These are phyloP conservation scores for Hippoglossus stenolepis DNA, from an alignment of 2,113 vertebrate species.

Conservation along the genomic window DNA sequence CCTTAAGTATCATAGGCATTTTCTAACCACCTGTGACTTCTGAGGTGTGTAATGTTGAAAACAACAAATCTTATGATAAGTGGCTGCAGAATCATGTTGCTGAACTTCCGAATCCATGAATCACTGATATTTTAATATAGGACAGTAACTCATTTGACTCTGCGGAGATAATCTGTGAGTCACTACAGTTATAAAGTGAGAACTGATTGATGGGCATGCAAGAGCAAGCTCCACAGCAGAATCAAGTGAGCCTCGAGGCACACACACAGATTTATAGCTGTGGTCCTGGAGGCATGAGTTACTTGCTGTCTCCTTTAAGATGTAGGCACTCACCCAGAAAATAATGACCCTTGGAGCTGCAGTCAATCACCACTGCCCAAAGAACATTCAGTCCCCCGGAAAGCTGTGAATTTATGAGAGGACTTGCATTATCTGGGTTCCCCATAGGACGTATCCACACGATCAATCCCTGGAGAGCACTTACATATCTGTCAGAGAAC, in stretches of 20 bases:
- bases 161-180: neutral
- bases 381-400: slow-evolving; percentile 34
- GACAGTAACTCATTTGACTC: neutral
- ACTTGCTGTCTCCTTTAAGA: slow-evolving; percentile 59
- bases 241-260: slow-evolving; percentile 31
- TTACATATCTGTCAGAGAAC: slow-evolving; percentile 26
- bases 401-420: slow-evolving; percentile 54
- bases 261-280: slow-evolving; percentile 62
- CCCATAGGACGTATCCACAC: slow-evolving; percentile 36
- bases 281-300: slow-evolving; percentile 58
- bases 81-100: no score
- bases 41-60: no score
- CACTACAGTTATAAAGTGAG: slow-evolving; percentile 38
- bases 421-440: slow-evolving; percentile 44
- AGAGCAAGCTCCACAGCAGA: slow-evolving; percentile 39
- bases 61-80: no score
- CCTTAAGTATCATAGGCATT: no score
- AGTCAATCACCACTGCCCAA: slow-evolving; percentile 56
- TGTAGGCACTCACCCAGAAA: slow-evolving; percentile 62
- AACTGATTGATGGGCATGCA: slow-evolving; percentile 62
- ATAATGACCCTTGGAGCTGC: slow-evolving; percentile 58
- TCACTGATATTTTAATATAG: no score
- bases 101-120: no score
- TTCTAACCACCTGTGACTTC: no score
- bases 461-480: slow-evolving; percentile 10